Evolutionary conservation across 2,888 invertebrate species (phyloP).

Genomic region (Apamea sordens): DNA sequence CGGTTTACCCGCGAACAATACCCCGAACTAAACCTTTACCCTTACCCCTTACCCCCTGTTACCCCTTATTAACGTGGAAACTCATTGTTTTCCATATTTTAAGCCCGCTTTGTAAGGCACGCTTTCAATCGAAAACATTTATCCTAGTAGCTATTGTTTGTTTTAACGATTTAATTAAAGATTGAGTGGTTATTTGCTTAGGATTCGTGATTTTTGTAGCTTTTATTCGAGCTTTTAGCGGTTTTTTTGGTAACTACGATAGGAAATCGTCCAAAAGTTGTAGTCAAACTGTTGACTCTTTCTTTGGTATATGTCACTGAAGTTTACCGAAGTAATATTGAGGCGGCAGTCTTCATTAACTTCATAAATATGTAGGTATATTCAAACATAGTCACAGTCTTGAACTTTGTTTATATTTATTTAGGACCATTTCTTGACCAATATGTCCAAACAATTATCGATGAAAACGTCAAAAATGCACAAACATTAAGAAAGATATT

Average conservation of each 20-base stretch:
- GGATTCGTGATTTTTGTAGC: slow-evolving; percentile 36
- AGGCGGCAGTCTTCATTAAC: background rate
- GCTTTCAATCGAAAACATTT: slow-evolving; percentile 71
- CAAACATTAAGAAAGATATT: background rate
- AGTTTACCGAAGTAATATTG: background rate
- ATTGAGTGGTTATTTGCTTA: slow-evolving; percentile 50
- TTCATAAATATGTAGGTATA: background rate
- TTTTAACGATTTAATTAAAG: slow-evolving; percentile 73
- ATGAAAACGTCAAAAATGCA: background rate
- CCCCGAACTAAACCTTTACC: slow-evolving; percentile 66
- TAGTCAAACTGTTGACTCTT: background rate
- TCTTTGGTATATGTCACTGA: background rate
- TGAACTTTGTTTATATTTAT: background rate
- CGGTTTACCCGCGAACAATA: slow-evolving; percentile 77
- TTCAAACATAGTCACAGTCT: no score
- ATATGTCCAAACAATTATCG: background rate
- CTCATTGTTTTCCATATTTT: slow-evolving; percentile 88
- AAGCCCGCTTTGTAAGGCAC: slow-evolving; percentile 78
- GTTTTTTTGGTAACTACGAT: background rate
- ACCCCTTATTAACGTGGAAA: slow-evolving; percentile 86
- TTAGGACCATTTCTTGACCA: background rate
- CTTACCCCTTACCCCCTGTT: slow-evolving; percentile 72
- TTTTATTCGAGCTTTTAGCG: slow-evolving; percentile 13
- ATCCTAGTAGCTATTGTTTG: slow-evolving; percentile 75
- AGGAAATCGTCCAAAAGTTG: no score